A percentile compares a stretch with the other conserved stretches of the same genome.
Conservation (phyloP, 2,113 vertebrate genomes). For the Mastomys coucha region DNA sequence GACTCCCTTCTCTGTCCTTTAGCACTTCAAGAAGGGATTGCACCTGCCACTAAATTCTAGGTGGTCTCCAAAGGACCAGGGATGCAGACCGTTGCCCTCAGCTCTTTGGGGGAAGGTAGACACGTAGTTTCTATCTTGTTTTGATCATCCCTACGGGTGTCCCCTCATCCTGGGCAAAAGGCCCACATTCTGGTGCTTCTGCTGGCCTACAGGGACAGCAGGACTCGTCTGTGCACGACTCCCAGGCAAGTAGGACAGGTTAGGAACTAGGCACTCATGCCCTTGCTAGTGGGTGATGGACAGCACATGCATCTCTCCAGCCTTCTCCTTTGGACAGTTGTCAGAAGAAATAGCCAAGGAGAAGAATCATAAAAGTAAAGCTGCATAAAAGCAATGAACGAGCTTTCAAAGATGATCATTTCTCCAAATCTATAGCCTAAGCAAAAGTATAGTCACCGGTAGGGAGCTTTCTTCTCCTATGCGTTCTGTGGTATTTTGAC, state of each 20-base stretch:
- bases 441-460: neutral
- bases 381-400: neutral
- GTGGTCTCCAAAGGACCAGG: neutral
- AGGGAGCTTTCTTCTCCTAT: neutral
- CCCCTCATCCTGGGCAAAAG: neutral
- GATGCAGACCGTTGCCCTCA: neutral
- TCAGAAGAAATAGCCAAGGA: neutral
- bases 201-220: neutral
- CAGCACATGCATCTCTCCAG: neutral
- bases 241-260: neutral
- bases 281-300: neutral
- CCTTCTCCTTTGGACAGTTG: neutral
- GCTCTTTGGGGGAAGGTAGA: neutral
- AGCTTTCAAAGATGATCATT: neutral
- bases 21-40: conserved; percentile 11
- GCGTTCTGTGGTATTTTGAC: neutral
- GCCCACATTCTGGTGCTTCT: neutral
- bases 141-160: neutral
- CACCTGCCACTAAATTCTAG: neutral
- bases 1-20: neutral
- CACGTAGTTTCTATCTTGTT: neutral
- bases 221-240: neutral
- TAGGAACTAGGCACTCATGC: too few species aligned
- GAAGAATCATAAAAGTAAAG: neutral
- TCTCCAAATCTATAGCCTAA: neutral